Evolutionary conservation across 1,140 invertebrate genomes (phyloP).

Genomic region (Hypsibius dujardini): DNA sequence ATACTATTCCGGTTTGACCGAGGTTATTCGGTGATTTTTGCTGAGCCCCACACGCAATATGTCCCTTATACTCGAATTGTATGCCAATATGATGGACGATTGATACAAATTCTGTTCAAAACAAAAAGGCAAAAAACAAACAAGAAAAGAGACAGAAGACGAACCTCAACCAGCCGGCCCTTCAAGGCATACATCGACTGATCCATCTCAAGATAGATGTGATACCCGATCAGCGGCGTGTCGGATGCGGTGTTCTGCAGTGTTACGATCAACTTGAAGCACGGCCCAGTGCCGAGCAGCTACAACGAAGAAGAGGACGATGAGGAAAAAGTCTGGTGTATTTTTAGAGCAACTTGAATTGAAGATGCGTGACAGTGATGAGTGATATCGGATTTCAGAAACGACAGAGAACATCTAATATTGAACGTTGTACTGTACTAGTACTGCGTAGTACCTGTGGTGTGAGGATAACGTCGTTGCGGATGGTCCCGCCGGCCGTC

Average conservation of each 20-base stretch:
- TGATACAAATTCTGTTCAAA: not conserved
- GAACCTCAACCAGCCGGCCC: not conserved
- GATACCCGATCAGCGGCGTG: not conserved
- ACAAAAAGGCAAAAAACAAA: not conserved
- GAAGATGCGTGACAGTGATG: no score
- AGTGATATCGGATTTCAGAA: no score
- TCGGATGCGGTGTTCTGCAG: not conserved
- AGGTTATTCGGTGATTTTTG: no score
- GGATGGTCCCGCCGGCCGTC: not conserved
- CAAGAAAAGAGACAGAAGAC: not conserved
- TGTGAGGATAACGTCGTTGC: not conserved
- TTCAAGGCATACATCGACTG: not conserved
- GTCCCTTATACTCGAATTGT: not conserved
- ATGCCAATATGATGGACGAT: not conserved
- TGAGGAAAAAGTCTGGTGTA: not conserved
- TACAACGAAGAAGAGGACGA: not conserved
- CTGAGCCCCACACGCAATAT: not conserved
- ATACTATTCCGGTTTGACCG: no score
- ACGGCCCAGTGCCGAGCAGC: constrained; percentile 1
- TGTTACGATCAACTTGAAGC: constrained; percentile 8
- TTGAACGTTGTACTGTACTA: not conserved
- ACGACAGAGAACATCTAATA: not conserved
- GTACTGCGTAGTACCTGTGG: not conserved
- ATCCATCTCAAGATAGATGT: not conserved
- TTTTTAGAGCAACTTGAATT: no score